Evolutionary conservation across 2,888 invertebrate species (phyloP), one percentile per base, ranked within the genome.

Genomic region (Blastobasis lacticolella): DNA sequence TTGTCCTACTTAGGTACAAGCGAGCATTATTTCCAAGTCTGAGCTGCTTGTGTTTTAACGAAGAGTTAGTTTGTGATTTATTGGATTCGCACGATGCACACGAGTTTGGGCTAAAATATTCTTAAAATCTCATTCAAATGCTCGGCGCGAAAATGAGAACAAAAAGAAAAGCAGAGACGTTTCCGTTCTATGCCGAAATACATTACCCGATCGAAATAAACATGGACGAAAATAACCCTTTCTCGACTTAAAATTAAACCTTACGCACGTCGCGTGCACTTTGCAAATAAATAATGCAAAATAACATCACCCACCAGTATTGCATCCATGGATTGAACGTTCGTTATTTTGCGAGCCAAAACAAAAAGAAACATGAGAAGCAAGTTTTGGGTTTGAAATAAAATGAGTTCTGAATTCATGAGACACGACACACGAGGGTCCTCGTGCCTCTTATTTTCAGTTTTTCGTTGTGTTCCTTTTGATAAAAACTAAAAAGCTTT

Each of bases 321-420:
- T 52, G 41, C 41, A 42, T 41, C 38, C 43, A 41, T 41, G 38
- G 43, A 38, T 23, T 49, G n/a, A 46, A 41, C 36, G 8, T 40
- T 49, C 38, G 38, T 51, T 51, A 48, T 51, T 48, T 51, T 43
- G 10, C 38, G 10, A 38, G 36, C 38, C n/a, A 52, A 49, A 50
- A 49, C 45, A 46, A 49, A 38, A 46, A n/a, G 5, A 23, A 23
- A 23, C 37, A 49, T 38, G n/a, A 10, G n/a, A 50, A 50, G 43
- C 50, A 37, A 50, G 50, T 50, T 47, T 23, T n/a, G 42, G 10
- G 10, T 23, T 42, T 42, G n/a, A 42, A 42, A n/a, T 42, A 10
- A 42, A n/a, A 8, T 42, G 7, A 42, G 42, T 43, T 43, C 23
- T 45, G 37, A 5, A 45, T 23, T 23, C 23, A 23, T 23, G 23